Conservation (phyloP, 2,888 invertebrate genomes). For the Eledone cirrhosa region DNA sequence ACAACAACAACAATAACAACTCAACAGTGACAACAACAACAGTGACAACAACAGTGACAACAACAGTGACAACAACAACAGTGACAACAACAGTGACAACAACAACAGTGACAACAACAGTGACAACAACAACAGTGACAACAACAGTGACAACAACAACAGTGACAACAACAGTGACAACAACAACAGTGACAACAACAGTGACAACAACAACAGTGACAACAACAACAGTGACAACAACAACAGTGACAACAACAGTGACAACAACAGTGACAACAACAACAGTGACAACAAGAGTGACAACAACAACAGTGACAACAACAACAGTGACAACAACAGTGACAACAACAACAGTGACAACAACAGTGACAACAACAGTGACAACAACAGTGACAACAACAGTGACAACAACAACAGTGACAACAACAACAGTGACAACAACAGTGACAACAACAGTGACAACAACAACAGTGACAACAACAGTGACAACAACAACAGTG, state of each 20-base stretch:
- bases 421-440: slow-evolving; percentile 1
- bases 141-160: background rate
- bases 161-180: background rate
- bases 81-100: background rate
- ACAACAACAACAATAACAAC: no score
- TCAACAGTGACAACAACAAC: no score
- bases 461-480: background rate
- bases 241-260: background rate
- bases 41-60: background rate
- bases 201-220: background rate
- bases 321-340: slow-evolving; percentile 4
- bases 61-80: slow-evolving; percentile 7
- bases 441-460: background rate
- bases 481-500: background rate
- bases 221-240: background rate
- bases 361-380: background rate
- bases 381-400: background rate
- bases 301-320: slow-evolving; percentile 22
- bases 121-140: slow-evolving; percentile 21
- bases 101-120: slow-evolving; percentile 12
- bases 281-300: no score
- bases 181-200: slow-evolving; percentile 8
- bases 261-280: slow-evolving; percentile 4
- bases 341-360: slow-evolving; percentile 22
- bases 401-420: slow-evolving; percentile 3